These are phyloP conservation scores for Corynorhinus townsendii DNA, from an alignment of 2,113 vertebrate species.

Conservation along the genomic window DNA sequence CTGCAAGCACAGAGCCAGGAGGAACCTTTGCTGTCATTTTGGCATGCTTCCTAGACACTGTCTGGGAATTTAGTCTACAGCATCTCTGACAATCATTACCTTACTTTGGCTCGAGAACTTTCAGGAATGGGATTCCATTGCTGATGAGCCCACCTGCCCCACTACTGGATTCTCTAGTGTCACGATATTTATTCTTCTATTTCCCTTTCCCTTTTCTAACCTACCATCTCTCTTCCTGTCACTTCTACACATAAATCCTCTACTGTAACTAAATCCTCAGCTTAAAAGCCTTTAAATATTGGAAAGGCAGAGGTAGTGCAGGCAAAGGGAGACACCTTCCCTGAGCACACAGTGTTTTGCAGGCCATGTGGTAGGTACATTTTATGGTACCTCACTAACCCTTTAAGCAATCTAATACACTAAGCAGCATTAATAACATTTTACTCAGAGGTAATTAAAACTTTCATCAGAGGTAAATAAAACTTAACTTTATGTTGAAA, in stretches of 20 bases:
- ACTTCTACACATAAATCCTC: neutral
- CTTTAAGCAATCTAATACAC: neutral
- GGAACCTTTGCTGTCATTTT: neutral
- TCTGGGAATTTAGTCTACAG: neutral
- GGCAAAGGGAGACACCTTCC: neutral
- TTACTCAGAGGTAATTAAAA: neutral
- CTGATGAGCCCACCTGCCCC: neutral
- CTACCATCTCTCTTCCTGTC: neutral
- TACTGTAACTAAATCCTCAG: neutral
- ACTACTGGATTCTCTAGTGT: neutral
- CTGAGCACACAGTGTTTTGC: neutral
- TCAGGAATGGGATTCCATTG: neutral
- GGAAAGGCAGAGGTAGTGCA: neutral
- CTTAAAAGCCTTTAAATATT: neutral
- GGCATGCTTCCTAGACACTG: neutral
- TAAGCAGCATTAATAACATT: neutral
- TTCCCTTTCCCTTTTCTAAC: neutral
- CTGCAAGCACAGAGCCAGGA: neutral
- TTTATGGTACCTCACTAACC: neutral
- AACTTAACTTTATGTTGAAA: neutral
- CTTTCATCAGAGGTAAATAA: neutral
- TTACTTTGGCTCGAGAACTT: neutral
- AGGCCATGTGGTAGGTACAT: accelerated
- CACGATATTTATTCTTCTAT: neutral
- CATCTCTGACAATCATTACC: neutral